Base-by-base conservation (phyloP, 1,140 invertebrate genomes). In the Drosophila azteca region DNA sequence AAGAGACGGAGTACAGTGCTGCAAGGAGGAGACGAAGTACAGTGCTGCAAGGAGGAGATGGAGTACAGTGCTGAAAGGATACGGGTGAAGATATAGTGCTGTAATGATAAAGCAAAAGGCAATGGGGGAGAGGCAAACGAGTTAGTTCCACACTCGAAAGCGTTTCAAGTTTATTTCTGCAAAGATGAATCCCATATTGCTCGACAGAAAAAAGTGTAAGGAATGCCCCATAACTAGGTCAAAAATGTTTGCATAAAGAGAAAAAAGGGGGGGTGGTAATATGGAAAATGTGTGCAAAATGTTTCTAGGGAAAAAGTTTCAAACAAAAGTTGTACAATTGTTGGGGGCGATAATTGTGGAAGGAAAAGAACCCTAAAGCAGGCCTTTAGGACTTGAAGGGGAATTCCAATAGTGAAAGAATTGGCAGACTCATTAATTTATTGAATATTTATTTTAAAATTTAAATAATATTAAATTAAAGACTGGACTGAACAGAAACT, bases 201-300 rank as follows among this genome's bases (percentile, higher is more conserved):
- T 31, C 46, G 6, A 53, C 22, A 44, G 2, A 44, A 26, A 24
- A 43, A 24, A 26, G 35, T 64, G 55, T 61, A 54, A 62, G 49
- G 17, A 48, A 17, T 51, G 17, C 17, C 39, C 8, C 69, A 24
- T 50, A 49, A 73, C 59, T 63, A 50, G 69, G 66, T 69, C 66
- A 69, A 20, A 68, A 68, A 39, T 53, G 66, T 57, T 69, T 49
- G 66, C 64, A 69, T 68, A 46, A 54, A 51, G 31, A 46, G 31
- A 35, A 22, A 50, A 52, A 66, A 35, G 35, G 17, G 64, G 31
- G 29, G 17, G 64, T 24, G 29, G 61, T 35, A 35, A 35, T 26
- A 26, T 35, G 24, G 35, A 44, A 65, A 51, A 15, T 11, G 58
- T 39, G 39, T 20, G 44, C 44, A 49, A 61, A 57, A 64, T n/a